A percentile compares a stretch with the other conserved stretches of the same genome.
Evolutionary conservation across 1,140 invertebrate species (phyloP).

Genomic region (Aphaenogaster rudis): DNA sequence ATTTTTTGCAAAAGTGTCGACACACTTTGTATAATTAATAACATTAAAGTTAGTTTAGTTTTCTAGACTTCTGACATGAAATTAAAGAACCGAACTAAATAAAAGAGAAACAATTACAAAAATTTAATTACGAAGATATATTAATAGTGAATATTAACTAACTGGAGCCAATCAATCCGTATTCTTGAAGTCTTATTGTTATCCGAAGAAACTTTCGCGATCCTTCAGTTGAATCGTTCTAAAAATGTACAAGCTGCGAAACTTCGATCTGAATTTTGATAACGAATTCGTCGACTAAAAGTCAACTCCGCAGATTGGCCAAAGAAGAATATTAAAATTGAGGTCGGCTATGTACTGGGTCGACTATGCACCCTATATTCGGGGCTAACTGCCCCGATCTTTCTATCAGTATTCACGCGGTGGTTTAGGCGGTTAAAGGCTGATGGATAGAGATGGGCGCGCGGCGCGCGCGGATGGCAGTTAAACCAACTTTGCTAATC

Average conservation of each 20-base stretch:
- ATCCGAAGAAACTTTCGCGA: not conserved
- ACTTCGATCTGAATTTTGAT: conserved; percentile 18
- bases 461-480: conserved; percentile 56
- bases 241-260: conserved; percentile 9
- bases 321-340: conserved; percentile 45
- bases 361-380: not conserved
- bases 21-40: no score
- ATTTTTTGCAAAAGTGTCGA: not conserved
- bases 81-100: not conserved
- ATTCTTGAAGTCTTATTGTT: not conserved
- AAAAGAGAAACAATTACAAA: not conserved
- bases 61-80: not conserved
- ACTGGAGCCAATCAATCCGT: not conserved
- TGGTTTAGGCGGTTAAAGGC: conserved; percentile 55
- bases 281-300: conserved; percentile 30
- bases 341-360: conserved; percentile 11
- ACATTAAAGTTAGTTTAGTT: not conserved
- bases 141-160: not conserved
- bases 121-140: not conserved
- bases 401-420: conserved; percentile 62
- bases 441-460: conserved; percentile 64
- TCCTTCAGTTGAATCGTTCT: not conserved
- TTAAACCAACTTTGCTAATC: conserved; percentile 77
- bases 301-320: conserved; percentile 16
- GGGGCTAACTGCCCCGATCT: conserved; percentile 25